Percentiles rank a stretch among this genome's conserved stretches.
Evolutionary conservation across 1,140 invertebrate genomes (phyloP).

Genomic region (Achroia grisella): DNA sequence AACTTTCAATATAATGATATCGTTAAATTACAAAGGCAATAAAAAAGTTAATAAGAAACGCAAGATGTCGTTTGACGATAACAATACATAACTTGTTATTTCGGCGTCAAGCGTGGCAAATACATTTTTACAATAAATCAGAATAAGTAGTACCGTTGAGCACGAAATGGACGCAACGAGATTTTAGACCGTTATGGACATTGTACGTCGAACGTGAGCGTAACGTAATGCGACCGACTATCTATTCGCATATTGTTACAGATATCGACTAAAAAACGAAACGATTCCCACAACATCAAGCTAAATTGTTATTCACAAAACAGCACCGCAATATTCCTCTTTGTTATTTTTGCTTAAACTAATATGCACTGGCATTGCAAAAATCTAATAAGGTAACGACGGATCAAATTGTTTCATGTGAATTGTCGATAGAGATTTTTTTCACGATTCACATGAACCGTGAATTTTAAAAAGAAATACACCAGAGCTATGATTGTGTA

Average conservation of each 20-base stretch:
- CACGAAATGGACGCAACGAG: conserved; percentile 37
- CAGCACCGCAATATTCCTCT: no score
- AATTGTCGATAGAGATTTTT: conserved; percentile 17
- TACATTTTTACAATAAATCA: conserved; percentile 44
- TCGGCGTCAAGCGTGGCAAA: conserved; percentile 20
- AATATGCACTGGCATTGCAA: no score
- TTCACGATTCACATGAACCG: conserved; percentile 15
- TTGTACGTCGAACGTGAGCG: conserved; percentile 54
- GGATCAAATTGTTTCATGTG: no score
- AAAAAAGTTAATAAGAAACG: conserved; percentile 22
- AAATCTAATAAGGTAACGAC: no score
- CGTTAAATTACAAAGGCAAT: conserved; percentile 25
- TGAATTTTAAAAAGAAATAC: conserved; percentile 3
- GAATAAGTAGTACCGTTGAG: conserved; percentile 48
- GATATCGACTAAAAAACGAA: conserved; percentile 22
- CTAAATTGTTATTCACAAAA: no score
- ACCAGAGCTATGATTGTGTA: conserved; percentile 17
- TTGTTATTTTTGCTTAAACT: no score
- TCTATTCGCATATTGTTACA: conserved; percentile 35
- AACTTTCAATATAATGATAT: conserved; percentile 21
- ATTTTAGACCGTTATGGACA: conserved; percentile 46
- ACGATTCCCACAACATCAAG: background rate
- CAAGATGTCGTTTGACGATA: conserved; percentile 30
- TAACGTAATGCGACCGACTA: conserved; percentile 34
- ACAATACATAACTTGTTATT: conserved; percentile 48